Evolutionary conservation across 2,888 invertebrate species (phyloP).

Genomic region (Drosophila koepferae): DNA sequence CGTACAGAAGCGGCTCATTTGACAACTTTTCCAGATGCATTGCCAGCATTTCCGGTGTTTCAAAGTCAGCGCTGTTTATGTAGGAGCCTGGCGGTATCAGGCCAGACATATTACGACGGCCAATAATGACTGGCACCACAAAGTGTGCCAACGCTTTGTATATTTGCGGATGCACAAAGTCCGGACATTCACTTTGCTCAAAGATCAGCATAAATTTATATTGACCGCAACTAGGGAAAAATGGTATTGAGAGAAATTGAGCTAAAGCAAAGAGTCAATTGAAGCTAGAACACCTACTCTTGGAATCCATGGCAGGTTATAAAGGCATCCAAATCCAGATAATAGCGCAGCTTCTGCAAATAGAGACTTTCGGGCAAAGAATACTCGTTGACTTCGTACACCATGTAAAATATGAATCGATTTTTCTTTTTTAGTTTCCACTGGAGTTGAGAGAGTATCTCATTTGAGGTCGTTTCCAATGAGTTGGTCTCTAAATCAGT

Average conservation of each 20-base stretch:
- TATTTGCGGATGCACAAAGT: constrained; percentile 88
- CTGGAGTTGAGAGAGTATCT: background rate
- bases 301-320: constrained; percentile 19
- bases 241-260: background rate
- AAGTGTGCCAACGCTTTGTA: constrained; percentile 67
- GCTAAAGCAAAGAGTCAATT: background rate
- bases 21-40: constrained; percentile 84
- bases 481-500: background rate
- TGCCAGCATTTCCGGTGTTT: constrained; percentile 86
- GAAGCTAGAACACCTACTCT: constrained; percentile 31
- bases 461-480: constrained; percentile 6
- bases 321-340: constrained; percentile 37
- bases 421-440: constrained; percentile 17
- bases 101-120: constrained; percentile 87
- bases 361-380: constrained; percentile 48
- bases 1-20: constrained; percentile 86
- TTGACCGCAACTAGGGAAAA: constrained; percentile 41
- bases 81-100: constrained; percentile 87
- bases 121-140: constrained; percentile 88
- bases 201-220: constrained; percentile 89
- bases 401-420: constrained; percentile 40
- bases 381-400: constrained; percentile 47
- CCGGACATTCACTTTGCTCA: constrained; percentile 88
- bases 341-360: constrained; percentile 41
- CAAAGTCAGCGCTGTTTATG: constrained; percentile 88